Evolutionary conservation across 2,113 vertebrate genomes (phyloP), one percentile per base, ranked within the genome.

Genomic region (Athene cunicularia): DNA sequence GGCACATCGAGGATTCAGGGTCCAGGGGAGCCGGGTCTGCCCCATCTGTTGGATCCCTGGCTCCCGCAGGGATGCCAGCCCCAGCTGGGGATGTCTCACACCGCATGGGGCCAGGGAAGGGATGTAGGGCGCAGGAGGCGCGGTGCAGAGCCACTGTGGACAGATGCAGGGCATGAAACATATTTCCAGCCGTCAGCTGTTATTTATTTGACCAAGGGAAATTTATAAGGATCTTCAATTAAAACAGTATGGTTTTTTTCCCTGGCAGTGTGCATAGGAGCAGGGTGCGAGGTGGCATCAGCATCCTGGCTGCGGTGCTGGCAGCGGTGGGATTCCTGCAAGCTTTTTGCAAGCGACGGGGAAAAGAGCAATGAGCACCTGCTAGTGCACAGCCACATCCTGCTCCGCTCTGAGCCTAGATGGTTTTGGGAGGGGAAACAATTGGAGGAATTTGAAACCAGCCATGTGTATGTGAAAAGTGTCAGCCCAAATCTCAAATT

Each of bases 381-480:
- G 22, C 14, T 47, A 71, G 9, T 41, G 62, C 32, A 33, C 47
- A 82, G 49, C 66, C 83, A 28, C 33, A 14, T n/a, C 49, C 26
- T 86, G n/a, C 66, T 80, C 53, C 9, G 1, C 17, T 68, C 43
- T 76, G 58, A 94, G 74, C 26, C 80, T 53, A 33, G 1, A 28
- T 72, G 50, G 1, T 1, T 15, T 21, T 43, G 47, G 16, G 19
- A 3, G 0, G 3, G 0, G 3, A 15, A 28, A 37, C n/a, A 56
- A 45, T 19, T 2, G 14, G 37, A 80, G 75, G 62, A 55, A 32
- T 64, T 52, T 50, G 47, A 88, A 91, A 73, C 30, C 83, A 94
- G 83, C 26, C 6, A 0, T 4, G 35, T 0, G 0, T 13, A 43
- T 7, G 2, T 47, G 63, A 60, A 60, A 86, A 88, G 67, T n/a